A percentile compares a stretch with the other conserved stretches of the same genome.
These are phyloP conservation scores for Geopemphigus sp. DNA, from an alignment of 1,140 invertebrate genomes.

Conservation along the genomic window DNA sequence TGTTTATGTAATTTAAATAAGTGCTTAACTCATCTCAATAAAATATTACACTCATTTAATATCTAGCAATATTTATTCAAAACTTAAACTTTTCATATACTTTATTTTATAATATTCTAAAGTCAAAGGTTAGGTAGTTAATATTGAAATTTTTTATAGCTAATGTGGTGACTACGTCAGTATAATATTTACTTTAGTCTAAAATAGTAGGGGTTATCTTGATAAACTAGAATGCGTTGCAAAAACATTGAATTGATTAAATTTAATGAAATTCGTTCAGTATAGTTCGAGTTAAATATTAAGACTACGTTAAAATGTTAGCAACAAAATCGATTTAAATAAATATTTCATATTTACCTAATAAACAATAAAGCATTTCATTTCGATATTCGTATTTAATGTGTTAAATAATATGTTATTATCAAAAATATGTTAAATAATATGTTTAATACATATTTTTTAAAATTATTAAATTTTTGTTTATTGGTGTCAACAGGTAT, in stretches of 20 bases:
- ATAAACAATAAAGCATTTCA: background rate
- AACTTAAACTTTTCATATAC: too few species aligned
- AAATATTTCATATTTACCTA: background rate
- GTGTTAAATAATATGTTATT: too few species aligned
- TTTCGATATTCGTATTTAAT: background rate
- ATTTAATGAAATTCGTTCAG: background rate
- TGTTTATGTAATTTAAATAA: too few species aligned
- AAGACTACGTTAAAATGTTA: background rate
- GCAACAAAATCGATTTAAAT: background rate
- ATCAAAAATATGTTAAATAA: too few species aligned
- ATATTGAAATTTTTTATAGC: too few species aligned
- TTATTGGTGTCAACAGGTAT: constrained; percentile 16
- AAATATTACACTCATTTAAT: too few species aligned
- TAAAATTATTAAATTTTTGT: constrained; percentile 1
- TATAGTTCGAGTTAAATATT: background rate
- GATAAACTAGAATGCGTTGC: constrained; percentile 8
- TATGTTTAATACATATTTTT: background rate
- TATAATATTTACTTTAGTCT: background rate
- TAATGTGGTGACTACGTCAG: too few species aligned
- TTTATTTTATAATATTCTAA: too few species aligned
- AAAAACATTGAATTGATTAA: background rate
- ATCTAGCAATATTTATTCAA: too few species aligned
- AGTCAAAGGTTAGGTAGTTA: too few species aligned
- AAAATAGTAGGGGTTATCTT: constrained; percentile 20
- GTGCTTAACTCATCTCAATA: too few species aligned